phyloP scores from a whole-genome alignment of 2,888 invertebrate genomes.

The Acheta domesticus region DNA sequence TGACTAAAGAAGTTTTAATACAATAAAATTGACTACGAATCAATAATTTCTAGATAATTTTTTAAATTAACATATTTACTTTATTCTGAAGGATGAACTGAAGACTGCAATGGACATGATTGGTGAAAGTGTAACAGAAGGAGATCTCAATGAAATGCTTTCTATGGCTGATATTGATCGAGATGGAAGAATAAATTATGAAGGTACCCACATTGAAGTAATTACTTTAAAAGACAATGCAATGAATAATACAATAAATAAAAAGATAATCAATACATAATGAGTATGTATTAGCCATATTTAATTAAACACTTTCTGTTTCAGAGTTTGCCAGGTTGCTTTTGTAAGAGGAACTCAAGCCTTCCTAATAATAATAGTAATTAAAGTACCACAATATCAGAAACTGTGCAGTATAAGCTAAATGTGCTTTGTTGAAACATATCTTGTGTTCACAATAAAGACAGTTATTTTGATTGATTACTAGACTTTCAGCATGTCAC shows the following conservation, averaged over 20 bases:
- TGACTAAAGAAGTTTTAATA: background rate
- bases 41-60: no score
- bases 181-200: slow-evolving; percentile 77
- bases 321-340: slow-evolving; percentile 60
- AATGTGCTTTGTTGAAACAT: slow-evolving; percentile 12
- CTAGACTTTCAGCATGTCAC: background rate
- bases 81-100: slow-evolving; percentile 60
- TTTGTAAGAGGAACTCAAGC: slow-evolving; percentile 47
- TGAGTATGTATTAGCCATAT: background rate
- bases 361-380: background rate
- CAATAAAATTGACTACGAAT: background rate
- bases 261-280: background rate
- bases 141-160: slow-evolving; percentile 70
- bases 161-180: slow-evolving; percentile 73
- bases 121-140: slow-evolving; percentile 71
- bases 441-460: slow-evolving; percentile 22
- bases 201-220: slow-evolving; percentile 54
- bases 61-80: background rate
- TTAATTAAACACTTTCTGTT: slow-evolving; percentile 43
- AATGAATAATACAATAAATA: no score
- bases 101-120: slow-evolving; percentile 79
- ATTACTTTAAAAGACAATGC: background rate
- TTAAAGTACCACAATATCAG: slow-evolving; percentile 20
- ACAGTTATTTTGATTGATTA: slow-evolving; percentile 20
- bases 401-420: background rate